Percentiles rank a stretch among this genome's conserved stretches.
These are phyloP conservation scores for Hydrocynus forskahlii DNA, from an alignment of 2,797 vertebrate genomes.

Conservation along the genomic window DNA sequence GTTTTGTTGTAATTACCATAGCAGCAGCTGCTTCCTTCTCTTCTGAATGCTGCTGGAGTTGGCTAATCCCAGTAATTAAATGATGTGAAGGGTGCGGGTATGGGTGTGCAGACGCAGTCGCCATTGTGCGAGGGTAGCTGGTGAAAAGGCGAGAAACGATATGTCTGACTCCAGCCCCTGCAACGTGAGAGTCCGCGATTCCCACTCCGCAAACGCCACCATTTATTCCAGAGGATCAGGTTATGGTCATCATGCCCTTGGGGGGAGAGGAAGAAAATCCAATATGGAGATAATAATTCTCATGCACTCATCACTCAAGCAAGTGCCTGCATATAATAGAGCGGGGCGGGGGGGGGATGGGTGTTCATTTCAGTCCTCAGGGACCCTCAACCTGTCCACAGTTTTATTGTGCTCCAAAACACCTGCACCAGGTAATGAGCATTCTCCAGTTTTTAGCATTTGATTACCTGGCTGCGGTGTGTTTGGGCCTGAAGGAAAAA, in stretches of 20 bases:
- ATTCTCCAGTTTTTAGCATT: not conserved
- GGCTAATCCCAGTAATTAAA: constrained; percentile 83
- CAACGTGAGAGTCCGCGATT: constrained; percentile 1
- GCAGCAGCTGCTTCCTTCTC: constrained; percentile 79
- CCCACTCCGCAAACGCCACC: constrained; percentile 17
- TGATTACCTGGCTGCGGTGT: not conserved
- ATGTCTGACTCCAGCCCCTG: not conserved
- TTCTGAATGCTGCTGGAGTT: constrained; percentile 76
- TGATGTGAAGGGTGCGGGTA: constrained; percentile 72
- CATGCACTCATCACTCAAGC: constrained; percentile 11
- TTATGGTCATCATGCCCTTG: constrained; percentile 24
- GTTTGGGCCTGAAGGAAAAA: not conserved
- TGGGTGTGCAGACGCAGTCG: constrained; percentile 27
- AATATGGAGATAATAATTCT: constrained; percentile 36
- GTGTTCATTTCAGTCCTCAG: not conserved
- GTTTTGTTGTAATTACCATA: constrained; percentile 78
- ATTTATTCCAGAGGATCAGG: constrained; percentile 8
- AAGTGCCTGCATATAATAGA: not conserved
- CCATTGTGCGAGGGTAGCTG: constrained; percentile 3
- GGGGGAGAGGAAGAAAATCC: constrained; percentile 12
- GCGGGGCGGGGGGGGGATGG: not conserved
- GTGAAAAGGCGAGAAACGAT: constrained; percentile 21
- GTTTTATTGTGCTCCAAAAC: not conserved
- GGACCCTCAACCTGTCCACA: not conserved
- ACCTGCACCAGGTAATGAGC: not conserved